phyloP scores from a whole-genome alignment of 2,888 invertebrate genomes.

The Phlogophora meticulosa region DNA sequence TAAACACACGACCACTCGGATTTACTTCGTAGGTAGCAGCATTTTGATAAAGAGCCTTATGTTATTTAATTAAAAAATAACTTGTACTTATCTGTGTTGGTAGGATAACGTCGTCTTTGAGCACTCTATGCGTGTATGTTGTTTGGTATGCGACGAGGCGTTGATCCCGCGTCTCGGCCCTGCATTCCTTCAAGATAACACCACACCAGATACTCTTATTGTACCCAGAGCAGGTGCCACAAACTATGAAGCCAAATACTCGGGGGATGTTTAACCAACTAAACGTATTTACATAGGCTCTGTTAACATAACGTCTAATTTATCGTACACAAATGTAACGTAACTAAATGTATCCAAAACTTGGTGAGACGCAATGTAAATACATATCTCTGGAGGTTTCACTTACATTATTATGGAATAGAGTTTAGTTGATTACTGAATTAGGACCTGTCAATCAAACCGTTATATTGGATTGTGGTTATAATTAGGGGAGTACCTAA shows the following conservation, averaged over 20 bases:
- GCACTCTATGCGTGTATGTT: conserved; percentile 67
- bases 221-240: conserved; percentile 71
- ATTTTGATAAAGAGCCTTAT: conserved; percentile 53
- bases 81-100: conserved; percentile 58
- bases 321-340: conserved; percentile 70
- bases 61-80: conserved; percentile 70
- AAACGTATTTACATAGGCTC: conserved; percentile 76
- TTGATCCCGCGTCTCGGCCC: conserved; percentile 69
- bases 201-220: conserved; percentile 61
- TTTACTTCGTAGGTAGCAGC: conserved; percentile 55
- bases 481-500: not conserved
- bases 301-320: conserved; percentile 75
- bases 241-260: conserved; percentile 74
- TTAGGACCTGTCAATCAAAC: conserved; percentile 13
- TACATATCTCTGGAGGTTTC: conserved; percentile 46
- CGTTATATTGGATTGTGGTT: conserved; percentile 11
- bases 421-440: conserved; percentile 19
- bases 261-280: conserved; percentile 76
- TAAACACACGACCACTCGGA: conserved; percentile 41
- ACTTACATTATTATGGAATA: conserved; percentile 23
- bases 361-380: conserved; percentile 66
- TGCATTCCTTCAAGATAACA: conserved; percentile 81
- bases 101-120: conserved; percentile 63
- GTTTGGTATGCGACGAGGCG: conserved; percentile 75
- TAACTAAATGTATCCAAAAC: conserved; percentile 69